A percentile compares a stretch with the other conserved stretches of the same genome.
Evolutionary conservation across 1,140 invertebrate species (phyloP).

Genomic region (Chrysopa pallens): DNA sequence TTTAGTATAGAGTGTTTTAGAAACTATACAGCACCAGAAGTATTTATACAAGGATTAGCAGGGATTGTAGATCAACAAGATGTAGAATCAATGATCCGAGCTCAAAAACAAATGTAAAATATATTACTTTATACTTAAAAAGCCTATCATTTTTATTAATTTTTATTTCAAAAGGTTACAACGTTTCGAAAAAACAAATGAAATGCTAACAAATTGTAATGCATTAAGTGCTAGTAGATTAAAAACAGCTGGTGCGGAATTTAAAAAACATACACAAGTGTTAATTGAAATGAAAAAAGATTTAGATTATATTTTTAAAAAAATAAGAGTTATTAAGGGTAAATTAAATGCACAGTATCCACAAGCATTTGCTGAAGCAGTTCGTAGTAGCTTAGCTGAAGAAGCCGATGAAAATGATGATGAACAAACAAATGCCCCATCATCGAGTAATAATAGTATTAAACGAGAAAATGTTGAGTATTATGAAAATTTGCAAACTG

Average conservation of each 20-base stretch:
- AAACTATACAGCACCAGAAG: conserved; percentile 76
- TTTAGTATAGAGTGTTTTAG: conserved; percentile 65
- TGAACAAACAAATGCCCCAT: neutral
- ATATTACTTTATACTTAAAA: neutral
- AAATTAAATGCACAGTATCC: conserved; percentile 75
- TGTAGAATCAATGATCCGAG: conserved; percentile 74
- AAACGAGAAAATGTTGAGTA: too few relatives aligned
- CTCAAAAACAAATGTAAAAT: conserved; percentile 81
- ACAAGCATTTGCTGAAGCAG: conserved; percentile 53
- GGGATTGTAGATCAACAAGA: conserved; percentile 82
- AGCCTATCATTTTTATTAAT: conserved; percentile 1
- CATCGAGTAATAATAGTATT: too few relatives aligned
- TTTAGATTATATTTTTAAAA: conserved; percentile 47
- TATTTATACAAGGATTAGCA: conserved; percentile 75
- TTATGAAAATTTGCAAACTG: too few relatives aligned
- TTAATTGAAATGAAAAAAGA: conserved; percentile 54
- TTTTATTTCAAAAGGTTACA: conserved; percentile 53
- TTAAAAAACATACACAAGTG: conserved; percentile 74
- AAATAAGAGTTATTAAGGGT: conserved; percentile 55
- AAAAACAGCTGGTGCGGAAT: conserved; percentile 64
- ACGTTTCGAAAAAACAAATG: conserved; percentile 91
- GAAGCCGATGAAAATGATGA: conserved; percentile 36
- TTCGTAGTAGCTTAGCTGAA: conserved; percentile 40
- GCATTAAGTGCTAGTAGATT: conserved; percentile 62
- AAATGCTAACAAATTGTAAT: conserved; percentile 93